Evolutionary conservation across 2,888 invertebrate species (phyloP).

Genomic region (Drosophila koepferae): DNA sequence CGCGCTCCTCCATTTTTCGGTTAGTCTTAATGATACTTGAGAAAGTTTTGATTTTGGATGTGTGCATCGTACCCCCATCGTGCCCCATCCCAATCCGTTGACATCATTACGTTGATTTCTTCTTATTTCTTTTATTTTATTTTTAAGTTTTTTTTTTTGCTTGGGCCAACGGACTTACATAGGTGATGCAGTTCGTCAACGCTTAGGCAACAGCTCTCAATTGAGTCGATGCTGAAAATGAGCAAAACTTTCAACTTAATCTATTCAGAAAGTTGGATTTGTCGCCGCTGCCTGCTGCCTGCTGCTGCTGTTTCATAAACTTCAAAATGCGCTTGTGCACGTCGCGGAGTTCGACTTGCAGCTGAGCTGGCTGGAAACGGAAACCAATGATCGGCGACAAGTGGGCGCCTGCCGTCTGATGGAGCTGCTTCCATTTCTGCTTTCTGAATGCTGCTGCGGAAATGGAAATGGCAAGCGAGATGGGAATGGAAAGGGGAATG

Average conservation of each 20-base stretch:
- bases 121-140: not conserved
- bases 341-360: slow-evolving; percentile 60
- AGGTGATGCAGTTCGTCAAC: slow-evolving; percentile 26
- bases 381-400: slow-evolving; percentile 82
- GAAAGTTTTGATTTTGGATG: slow-evolving; percentile 68
- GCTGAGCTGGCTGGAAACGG: slow-evolving; percentile 58
- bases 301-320: slow-evolving; percentile 78
- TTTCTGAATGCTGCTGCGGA: slow-evolving; percentile 26
- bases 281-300: slow-evolving; percentile 30
- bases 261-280: slow-evolving; percentile 78
- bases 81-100: slow-evolving; percentile 26
- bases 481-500: slow-evolving; percentile 57
- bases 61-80: not conserved
- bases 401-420: slow-evolving; percentile 62
- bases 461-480: slow-evolving; percentile 60
- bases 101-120: slow-evolving; percentile 76
- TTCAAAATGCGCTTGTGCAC: slow-evolving; percentile 81
- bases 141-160: not conserved
- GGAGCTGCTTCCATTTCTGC: slow-evolving; percentile 26
- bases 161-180: slow-evolving; percentile 26
- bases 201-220: slow-evolving; percentile 58
- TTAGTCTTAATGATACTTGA: slow-evolving; percentile 80
- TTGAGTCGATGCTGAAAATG: slow-evolving; percentile 76
- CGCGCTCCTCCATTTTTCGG: slow-evolving; percentile 44
- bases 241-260: slow-evolving; percentile 82